Percentiles rank a stretch among this genome's conserved stretches.
Conservation (phyloP, 1,140 invertebrate species). For the Oryctes rhinoceros region DNA sequence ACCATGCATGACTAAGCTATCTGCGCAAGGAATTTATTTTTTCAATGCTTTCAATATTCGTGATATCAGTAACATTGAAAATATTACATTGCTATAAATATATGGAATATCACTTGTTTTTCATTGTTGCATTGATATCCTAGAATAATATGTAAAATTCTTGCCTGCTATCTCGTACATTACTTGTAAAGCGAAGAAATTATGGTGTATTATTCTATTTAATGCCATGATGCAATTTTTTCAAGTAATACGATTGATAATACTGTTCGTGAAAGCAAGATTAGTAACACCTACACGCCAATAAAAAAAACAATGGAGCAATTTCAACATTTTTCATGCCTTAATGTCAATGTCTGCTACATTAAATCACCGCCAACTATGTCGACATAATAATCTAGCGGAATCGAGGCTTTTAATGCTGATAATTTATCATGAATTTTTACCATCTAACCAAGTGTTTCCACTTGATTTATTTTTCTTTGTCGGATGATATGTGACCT, state of each 20-base stretch:
- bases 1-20: no score
- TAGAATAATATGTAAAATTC: no score
- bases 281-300: slow-evolving; percentile 3
- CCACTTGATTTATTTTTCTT: slow-evolving; percentile 19
- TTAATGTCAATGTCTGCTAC: slow-evolving; percentile 1
- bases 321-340: neutral
- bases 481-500: slow-evolving; percentile 24
- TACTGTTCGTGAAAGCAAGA: slow-evolving; percentile 8
- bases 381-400: neutral
- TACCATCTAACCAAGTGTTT: neutral
- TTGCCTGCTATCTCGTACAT: no score
- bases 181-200: no score
- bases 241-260: neutral
- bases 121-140: no score
- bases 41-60: no score
- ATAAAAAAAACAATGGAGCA: slow-evolving; percentile 1
- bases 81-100: no score
- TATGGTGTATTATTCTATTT: no score
- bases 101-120: no score
- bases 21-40: no score
- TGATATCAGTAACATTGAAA: no score
- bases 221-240: no score
- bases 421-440: neutral
- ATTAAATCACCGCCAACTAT: slow-evolving; percentile 31
- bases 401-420: slow-evolving; percentile 5